Percentiles rank a stretch among this genome's conserved stretches.
Evolutionary conservation across 2,888 invertebrate species (phyloP).

Genomic region (Teleiodes luculella): DNA sequence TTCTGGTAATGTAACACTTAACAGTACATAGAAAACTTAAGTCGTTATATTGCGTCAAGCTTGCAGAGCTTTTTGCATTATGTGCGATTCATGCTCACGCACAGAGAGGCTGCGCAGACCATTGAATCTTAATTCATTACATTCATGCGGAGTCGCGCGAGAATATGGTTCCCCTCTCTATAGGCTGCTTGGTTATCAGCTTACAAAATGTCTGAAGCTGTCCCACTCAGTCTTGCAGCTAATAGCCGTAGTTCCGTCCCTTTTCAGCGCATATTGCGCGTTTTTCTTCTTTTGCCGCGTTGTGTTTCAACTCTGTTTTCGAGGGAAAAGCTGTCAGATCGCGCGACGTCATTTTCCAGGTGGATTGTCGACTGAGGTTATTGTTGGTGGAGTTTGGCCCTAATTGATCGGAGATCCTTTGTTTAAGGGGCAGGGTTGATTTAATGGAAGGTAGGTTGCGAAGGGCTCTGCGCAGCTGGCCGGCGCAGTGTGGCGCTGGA

Average conservation of each 20-base stretch:
- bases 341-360: slow-evolving; percentile 35
- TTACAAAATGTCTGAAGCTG: slow-evolving; percentile 72
- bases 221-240: slow-evolving; percentile 57
- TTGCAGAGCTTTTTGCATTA: slow-evolving; percentile 45
- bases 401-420: slow-evolving; percentile 71
- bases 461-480: slow-evolving; percentile 33
- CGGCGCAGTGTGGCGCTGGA: slow-evolving; percentile 65
- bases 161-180: slow-evolving; percentile 76
- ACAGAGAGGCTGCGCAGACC: slow-evolving; percentile 48
- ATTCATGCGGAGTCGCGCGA: slow-evolving; percentile 73
- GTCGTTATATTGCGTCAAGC: slow-evolving; percentile 19
- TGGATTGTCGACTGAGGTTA: slow-evolving; percentile 29
- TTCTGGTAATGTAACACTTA: slow-evolving; percentile 27
- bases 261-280: slow-evolving; percentile 71
- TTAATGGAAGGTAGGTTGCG: slow-evolving; percentile 59
- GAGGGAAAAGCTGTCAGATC: slow-evolving; percentile 32
- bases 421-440: slow-evolving; percentile 64
- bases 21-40: slow-evolving; percentile 5
- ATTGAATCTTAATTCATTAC: slow-evolving; percentile 77
- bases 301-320: slow-evolving; percentile 62
- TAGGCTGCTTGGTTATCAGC: slow-evolving; percentile 76
- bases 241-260: slow-evolving; percentile 61
- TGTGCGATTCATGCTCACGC: slow-evolving; percentile 55
- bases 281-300: slow-evolving; percentile 78
- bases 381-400: slow-evolving; percentile 43